Conservation (phyloP, 2,797 vertebrate genomes). For the Protosalanx chinensis region DNA sequence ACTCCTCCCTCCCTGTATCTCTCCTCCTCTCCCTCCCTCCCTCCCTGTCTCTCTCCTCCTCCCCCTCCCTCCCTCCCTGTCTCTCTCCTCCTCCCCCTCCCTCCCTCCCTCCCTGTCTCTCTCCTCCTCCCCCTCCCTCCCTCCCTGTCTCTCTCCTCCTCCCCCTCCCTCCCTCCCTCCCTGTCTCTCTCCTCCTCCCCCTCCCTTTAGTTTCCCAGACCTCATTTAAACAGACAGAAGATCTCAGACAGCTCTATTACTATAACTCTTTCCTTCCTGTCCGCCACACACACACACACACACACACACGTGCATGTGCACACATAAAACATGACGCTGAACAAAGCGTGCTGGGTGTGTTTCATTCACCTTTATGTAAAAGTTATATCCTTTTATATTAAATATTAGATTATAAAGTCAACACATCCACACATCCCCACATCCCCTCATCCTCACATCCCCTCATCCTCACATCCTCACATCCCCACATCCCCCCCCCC, state of each 20-base stretch:
- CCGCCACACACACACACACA: not conserved
- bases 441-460: not conserved
- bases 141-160: slow-evolving; percentile 20
- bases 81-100: slow-evolving; percentile 47
- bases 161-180: slow-evolving; percentile 29
- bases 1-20: not conserved
- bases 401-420: too few species aligned
- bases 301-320: slow-evolving; percentile 14
- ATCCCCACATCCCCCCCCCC: too few species aligned
- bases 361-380: slow-evolving; percentile 3
- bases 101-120: not conserved
- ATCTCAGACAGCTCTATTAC: slow-evolving; percentile 72
- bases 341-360: slow-evolving; percentile 6
- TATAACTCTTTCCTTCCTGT: slow-evolving; percentile 68
- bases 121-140: slow-evolving; percentile 12
- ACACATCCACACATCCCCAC: slow-evolving; percentile 11
- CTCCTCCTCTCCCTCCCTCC: too few species aligned
- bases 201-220: slow-evolving; percentile 52
- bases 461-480: too few species aligned
- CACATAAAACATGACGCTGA: not conserved
- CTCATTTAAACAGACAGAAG: slow-evolving; percentile 67
- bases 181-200: slow-evolving; percentile 57
- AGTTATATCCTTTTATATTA: not conserved
- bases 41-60: not conserved
- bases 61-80: slow-evolving; percentile 41